Base-by-base conservation (phyloP, 2,888 invertebrate genomes). In the Sabatieria punctata region DNA sequence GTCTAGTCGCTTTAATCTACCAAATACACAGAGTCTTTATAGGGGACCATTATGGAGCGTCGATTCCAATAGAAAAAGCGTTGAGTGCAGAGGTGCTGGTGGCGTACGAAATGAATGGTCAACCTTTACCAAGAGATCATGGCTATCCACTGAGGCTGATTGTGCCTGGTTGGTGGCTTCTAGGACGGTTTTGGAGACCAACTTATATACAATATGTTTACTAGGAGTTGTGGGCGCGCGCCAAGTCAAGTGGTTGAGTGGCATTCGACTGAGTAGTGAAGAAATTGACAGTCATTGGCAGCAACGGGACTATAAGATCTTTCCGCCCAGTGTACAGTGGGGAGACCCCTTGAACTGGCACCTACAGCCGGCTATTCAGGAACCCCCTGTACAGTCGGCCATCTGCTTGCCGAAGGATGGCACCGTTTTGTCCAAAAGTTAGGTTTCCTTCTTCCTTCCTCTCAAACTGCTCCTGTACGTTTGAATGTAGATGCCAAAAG, bases 251-350 rank as follows among this genome's bases (percentile, higher is more conserved):
- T 97, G 95, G 95, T 71, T 95, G 21, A 56, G 74, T 38, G 75
- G 75, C 55, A 83, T 95, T 57, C 73, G 77, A 1, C 71, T 88
- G 1, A 82, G 85, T 0, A 73, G 78, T 37, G 73, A 79, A 13
- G 95, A 97, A 69, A 86, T 88, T 55, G 69, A 76, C 11, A 85
- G 85, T 0, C 91, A 91, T 67, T 97, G 91, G 86, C 97, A 97
- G 68, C 82, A 81, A 65, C 80, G 82, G 47, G 95, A 97, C 71
- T 97, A 97, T 68, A 88, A 93, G 67, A 58, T 63, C 2, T 30
- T 30, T 15, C 8, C 8, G 8, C 30, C 30, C 30, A 11, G 8
- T 15, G 30, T 30, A 8, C 8, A 8, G 30, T n/a, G n/a, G n/a
- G 8, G 8, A 15, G 30, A 30, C 8, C 8, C 30, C 30, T 8